Conservation (phyloP, 2,888 invertebrate genomes). For the Branchipolynoe longqiensis region DNA sequence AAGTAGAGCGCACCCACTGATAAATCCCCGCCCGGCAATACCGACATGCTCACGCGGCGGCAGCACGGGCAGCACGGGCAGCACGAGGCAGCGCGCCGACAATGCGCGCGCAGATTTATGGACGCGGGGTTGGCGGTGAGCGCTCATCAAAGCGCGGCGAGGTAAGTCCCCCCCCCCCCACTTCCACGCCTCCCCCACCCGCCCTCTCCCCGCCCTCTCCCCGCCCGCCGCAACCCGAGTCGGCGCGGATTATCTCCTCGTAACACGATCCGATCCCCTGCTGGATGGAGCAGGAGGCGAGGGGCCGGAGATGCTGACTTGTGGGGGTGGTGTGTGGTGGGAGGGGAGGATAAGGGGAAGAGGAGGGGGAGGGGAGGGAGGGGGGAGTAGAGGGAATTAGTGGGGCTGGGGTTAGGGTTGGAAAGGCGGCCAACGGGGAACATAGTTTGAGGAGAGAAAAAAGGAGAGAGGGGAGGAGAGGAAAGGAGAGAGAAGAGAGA, state of each 20-base stretch:
- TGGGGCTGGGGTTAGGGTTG: constrained; percentile 4
- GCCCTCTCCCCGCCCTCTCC: background rate
- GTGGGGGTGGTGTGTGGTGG: background rate
- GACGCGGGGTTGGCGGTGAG: constrained; percentile 4
- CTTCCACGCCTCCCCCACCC: background rate
- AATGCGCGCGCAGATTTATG: constrained; percentile 12
- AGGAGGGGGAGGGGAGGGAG: background rate
- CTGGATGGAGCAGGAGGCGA: background rate
- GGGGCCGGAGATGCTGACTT: background rate
- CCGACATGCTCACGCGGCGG: constrained; percentile 22
- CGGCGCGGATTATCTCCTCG: too few species aligned
- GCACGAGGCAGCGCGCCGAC: background rate
- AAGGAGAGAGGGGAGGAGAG: constrained; percentile 18
- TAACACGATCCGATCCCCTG: too few species aligned
- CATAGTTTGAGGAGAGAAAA: background rate
- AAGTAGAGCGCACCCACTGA: background rate
- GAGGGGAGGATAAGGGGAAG: background rate
- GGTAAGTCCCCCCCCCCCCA: background rate
- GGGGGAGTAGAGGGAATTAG: background rate
- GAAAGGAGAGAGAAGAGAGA: background rate
- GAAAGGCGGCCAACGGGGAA: too few species aligned
- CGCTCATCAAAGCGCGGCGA: background rate
- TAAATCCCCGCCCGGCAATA: constrained; percentile 19
- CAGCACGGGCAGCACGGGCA: background rate
- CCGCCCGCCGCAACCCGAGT: background rate